A percentile compares a stretch with the other conserved stretches of the same genome.
These are phyloP conservation scores for Onthophagus sagittarius DNA, from an alignment of 2,888 invertebrate genomes.

Conservation along the genomic window DNA sequence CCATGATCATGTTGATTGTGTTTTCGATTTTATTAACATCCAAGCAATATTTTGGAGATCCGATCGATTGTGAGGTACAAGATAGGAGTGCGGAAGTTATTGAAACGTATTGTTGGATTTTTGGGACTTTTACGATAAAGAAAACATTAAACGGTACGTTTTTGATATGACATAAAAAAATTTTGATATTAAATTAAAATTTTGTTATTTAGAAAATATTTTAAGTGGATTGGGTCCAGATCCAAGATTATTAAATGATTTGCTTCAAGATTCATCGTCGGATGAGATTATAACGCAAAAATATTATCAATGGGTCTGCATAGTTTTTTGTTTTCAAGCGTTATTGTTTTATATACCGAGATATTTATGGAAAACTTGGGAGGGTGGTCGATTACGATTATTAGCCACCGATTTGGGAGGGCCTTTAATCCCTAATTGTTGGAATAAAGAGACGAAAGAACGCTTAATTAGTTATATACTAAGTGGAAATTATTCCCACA, in stretches of 20 bases:
- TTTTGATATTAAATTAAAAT: no score
- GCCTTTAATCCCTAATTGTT: slow-evolving; percentile 55
- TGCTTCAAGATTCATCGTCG: slow-evolving; percentile 33
- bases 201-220: slow-evolving; percentile 38
- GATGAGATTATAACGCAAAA: slow-evolving; percentile 55
- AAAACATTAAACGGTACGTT: slow-evolving; percentile 33
- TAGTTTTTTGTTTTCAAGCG: slow-evolving; percentile 64
- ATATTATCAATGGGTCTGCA: slow-evolving; percentile 72
- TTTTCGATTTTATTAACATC: slow-evolving; percentile 73
- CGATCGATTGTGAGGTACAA: slow-evolving; percentile 69
- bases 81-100: slow-evolving; percentile 59
- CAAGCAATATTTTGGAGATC: slow-evolving; percentile 82
- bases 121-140: slow-evolving; percentile 64
- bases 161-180: background rate
- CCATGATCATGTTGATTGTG: slow-evolving; percentile 66
- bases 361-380: slow-evolving; percentile 71
- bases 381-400: slow-evolving; percentile 59
- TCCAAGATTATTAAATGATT: slow-evolving; percentile 39
- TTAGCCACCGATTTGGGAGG: slow-evolving; percentile 59
- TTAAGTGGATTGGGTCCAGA: slow-evolving; percentile 51
- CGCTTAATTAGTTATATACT: slow-evolving; percentile 58
- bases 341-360: slow-evolving; percentile 65
- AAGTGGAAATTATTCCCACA: slow-evolving; percentile 56
- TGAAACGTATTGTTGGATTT: slow-evolving; percentile 77
- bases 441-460: slow-evolving; percentile 54